Base-by-base conservation (phyloP, 2,113 vertebrate species). In the Tragelaphus strepsiceros region DNA sequence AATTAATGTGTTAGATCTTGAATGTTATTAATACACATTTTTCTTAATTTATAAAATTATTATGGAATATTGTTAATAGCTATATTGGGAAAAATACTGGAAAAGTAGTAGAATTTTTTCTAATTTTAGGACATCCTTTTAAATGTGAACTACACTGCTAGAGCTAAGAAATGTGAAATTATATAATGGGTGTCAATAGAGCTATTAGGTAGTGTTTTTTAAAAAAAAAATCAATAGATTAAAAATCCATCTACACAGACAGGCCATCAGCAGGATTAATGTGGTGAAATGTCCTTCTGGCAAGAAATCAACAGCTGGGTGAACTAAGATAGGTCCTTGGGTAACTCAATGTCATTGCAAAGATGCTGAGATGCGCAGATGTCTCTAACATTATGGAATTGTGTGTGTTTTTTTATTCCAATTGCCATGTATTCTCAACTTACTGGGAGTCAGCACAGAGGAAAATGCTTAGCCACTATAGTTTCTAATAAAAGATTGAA, bases 351-450 rank as follows among this genome's bases (percentile, higher is more conserved):
- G 62, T 97, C 96, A 95, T 78, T 0, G 1, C n/a, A 97, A 96
- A 98, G 97, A 94, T 97, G 97, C 93, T 94, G 97, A 97, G 97
- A 91, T 67, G 77, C 6, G n/a, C 94, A 97, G 78, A 94, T 97
- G 58, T 91, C 62, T 56, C 82, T 39, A 58, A 53, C 51, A 84
- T 93, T 90, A 87, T 61, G 51, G 54, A 96, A 97, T 17, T 89
- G n/a, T 89, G n/a, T 97, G 43, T 67, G 81, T 96, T 10, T 77
- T 97, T 67, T 88, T 88, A 88, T 86, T 53, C 90, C 54, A 94
- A 3, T 49, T 92, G 32, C 88, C 71, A 80, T 82, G 78, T 90
- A 92, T 61, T 61, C 78, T 94, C 62, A 90, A 30, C 89, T 92
- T 95, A 26, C 71, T 80, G 74, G 16, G 30, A 43, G 14, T 90